Conservation (phyloP, 92 coral and sea anemone genomes). For the Phenganax stokvisi region DNA sequence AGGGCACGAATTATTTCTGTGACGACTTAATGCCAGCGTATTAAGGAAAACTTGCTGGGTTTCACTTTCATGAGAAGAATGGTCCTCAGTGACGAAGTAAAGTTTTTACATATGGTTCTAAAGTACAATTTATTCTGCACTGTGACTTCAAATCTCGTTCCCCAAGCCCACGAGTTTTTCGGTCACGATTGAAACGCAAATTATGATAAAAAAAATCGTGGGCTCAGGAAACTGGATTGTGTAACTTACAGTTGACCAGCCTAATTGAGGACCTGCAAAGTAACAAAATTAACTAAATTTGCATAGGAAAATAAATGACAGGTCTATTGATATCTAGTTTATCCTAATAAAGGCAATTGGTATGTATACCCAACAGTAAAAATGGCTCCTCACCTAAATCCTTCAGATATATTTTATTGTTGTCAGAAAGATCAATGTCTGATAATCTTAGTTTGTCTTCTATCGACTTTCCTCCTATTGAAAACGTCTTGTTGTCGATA, state of each 20-base stretch:
- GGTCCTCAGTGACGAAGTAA: no score
- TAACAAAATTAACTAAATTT: constrained; percentile 4
- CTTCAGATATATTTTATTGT: constrained; percentile 61
- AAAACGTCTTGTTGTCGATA: neutral
- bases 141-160: no score
- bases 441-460: constrained; percentile 63
- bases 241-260: constrained; percentile 74
- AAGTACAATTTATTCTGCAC: no score
- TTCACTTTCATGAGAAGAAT: no score
- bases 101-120: no score
- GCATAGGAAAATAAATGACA: neutral
- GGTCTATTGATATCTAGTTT: neutral
- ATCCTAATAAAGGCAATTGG: neutral
- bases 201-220: no score
- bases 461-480: constrained; percentile 75
- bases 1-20: neutral
- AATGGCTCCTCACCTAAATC: constrained; percentile 62
- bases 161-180: neutral
- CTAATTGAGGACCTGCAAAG: constrained; percentile 74
- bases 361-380: no score
- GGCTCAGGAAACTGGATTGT: neutral
- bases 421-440: constrained; percentile 57
- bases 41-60: no score
- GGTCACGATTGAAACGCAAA: neutral
- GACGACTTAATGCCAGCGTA: neutral